These are phyloP conservation scores for Polyergus mexicanus DNA, from an alignment of 1,140 invertebrate genomes.

Conservation along the genomic window DNA sequence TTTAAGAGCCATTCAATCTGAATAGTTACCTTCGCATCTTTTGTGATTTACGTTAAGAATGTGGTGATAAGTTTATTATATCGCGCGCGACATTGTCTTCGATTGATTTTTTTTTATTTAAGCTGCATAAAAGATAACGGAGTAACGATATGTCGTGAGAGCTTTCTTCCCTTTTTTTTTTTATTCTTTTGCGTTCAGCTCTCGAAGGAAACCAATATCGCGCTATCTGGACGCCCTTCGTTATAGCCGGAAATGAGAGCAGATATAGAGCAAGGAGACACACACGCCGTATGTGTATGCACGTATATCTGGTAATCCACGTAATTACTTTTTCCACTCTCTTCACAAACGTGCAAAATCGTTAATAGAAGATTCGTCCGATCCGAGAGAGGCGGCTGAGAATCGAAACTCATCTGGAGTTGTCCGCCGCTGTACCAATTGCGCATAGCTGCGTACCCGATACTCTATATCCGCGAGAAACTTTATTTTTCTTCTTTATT, in stretches of 20 bases:
- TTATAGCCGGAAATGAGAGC: conserved; percentile 21
- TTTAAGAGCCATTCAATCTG: neutral
- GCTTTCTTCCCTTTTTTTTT: neutral
- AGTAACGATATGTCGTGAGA: neutral
- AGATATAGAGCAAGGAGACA: neutral
- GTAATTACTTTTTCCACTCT: conserved; percentile 26
- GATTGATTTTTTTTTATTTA: neutral
- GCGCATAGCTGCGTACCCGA: neutral
- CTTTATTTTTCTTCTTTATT: conserved; percentile 24
- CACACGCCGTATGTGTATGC: too few relatives aligned
- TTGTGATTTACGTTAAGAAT: neutral
- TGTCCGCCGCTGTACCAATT: neutral
- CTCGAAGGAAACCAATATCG: conserved; percentile 6
- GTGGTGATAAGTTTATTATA: neutral
- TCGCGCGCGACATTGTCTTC: neutral
- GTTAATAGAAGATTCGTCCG: neutral
- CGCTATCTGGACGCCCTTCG: too few relatives aligned
- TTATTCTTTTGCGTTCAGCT: neutral
- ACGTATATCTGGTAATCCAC: neutral
- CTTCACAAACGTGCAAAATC: conserved; percentile 8
- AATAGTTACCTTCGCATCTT: neutral
- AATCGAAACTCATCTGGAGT: neutral
- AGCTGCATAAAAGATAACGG: neutral
- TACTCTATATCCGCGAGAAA: neutral
- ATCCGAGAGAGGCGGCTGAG: neutral